Conservation (phyloP, 2,113 vertebrate genomes). For the Orientallactaga bullata region DNA sequence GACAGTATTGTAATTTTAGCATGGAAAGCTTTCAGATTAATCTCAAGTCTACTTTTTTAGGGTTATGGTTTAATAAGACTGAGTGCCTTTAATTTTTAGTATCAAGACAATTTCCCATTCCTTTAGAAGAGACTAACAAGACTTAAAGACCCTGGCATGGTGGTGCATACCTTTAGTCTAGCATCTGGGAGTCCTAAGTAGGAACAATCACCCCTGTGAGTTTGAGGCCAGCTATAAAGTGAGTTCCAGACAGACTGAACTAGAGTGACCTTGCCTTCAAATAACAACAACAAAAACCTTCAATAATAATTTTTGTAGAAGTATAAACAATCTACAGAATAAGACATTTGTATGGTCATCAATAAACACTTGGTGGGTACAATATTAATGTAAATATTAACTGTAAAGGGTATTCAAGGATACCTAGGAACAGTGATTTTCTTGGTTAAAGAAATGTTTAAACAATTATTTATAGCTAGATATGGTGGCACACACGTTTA, state of each 20-base stretch:
- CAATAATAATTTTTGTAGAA: background rate
- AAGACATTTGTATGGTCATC: background rate
- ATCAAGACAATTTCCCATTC: slow-evolving; percentile 15
- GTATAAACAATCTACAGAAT: background rate
- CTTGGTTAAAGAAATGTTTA: background rate
- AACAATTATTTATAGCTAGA: too few relatives aligned
- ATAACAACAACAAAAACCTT: background rate
- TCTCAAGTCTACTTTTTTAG: slow-evolving; percentile 4
- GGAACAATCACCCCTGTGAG: too few relatives aligned
- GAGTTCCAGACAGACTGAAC: too few relatives aligned
- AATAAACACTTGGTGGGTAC: background rate
- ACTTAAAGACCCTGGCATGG: background rate
- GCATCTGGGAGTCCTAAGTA: too few relatives aligned
- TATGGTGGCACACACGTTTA: too few relatives aligned
- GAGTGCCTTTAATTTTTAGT: background rate
- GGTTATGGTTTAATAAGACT: slow-evolving; percentile 12
- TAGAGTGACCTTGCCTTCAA: too few relatives aligned
- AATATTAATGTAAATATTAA: background rate
- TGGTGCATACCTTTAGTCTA: too few relatives aligned
- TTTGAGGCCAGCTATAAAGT: too few relatives aligned
- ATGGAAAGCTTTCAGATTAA: slow-evolving; percentile 18
- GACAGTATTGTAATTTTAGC: slow-evolving; percentile 8
- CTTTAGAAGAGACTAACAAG: slow-evolving; percentile 18
- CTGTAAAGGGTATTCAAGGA: background rate
- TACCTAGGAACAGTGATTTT: background rate